Evolutionary conservation across 1,140 invertebrate species (phyloP), one percentile per base, ranked within the genome.

Genomic region (Drosophila ironensis): DNA sequence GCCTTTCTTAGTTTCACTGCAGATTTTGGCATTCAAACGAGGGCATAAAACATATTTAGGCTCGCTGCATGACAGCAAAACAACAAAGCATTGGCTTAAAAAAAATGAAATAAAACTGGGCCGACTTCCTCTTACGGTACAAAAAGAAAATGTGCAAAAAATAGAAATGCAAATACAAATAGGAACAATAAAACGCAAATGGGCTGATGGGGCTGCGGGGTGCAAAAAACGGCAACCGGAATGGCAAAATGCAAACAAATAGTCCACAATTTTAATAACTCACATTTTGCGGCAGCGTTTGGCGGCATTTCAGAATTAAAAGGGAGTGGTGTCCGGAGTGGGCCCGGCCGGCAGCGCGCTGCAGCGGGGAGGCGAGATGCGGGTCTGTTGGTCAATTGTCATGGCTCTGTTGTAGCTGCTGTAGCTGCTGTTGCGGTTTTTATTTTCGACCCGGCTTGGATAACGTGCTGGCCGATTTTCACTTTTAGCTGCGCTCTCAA

Each of bases 181-280:
- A 12, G 4, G 14, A 74, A 69, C 45, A 76, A 76, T 44, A 75
- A 70, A 54, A 41, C 46, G 53, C 16, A 33, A 24, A 37, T 46
- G 16, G 42, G 30, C 11, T n/a, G 17, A 48, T 22, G 12, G 41
- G 14, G 37, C 27, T 59, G 25, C 30, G 25, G 56, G 53, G n/a
- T 16, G 22, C 1, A 6, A 20, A n/a, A 5, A 45, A 22, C 20
- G 57, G 48, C 42, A 42, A 72, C 64, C 67, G 68, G 69, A 60
- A 72, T 66, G 50, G 57, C 66, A 57, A 71, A 76, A 66, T 76
- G 72, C 56, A 66, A 77, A 72, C 67, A 76, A 76, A 76, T 76
- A 59, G 52, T 48, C 42, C 41, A 59, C 67, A 71, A 72, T 76
- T 76, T 76, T 76, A 76, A 76, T 76, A 76, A 76, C 72, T 76